Conservation (phyloP, 2,888 invertebrate species). For the Monopis laevigella region DNA sequence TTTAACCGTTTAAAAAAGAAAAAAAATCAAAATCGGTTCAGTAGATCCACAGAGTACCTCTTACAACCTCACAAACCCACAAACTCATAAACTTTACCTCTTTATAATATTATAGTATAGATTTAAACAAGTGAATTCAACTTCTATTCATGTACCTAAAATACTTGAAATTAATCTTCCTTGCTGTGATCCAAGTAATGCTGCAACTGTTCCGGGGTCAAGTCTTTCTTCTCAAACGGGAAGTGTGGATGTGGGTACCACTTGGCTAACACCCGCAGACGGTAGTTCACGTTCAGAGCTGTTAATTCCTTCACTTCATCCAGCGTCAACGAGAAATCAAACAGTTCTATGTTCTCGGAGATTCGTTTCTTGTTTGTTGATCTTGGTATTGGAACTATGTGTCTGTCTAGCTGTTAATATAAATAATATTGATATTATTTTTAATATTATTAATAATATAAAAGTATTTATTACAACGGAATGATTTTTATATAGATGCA, state of each 20-base stretch:
- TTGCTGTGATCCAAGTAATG: conserved; percentile 40
- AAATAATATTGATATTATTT: conserved; percentile 9
- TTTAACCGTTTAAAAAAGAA: no score
- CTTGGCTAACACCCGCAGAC: conserved; percentile 44
- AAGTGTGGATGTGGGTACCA: conserved; percentile 49
- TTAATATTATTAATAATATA: no score
- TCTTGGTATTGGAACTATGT: conserved; percentile 68
- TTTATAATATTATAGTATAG: no score
- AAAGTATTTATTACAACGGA: no score
- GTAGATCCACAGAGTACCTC: no score
- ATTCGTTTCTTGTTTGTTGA: conserved; percentile 67
- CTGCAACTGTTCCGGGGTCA: conserved; percentile 36
- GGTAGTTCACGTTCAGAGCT: conserved; percentile 52
- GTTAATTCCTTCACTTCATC: conserved; percentile 63
- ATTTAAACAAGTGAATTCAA: no score
- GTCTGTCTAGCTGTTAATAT: conserved; percentile 57
- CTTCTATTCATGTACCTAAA: no score
- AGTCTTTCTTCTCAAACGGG: conserved; percentile 49
- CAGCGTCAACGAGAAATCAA: conserved; percentile 60
- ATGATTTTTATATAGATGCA: no score
- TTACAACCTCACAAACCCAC: no score
- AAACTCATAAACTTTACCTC: no score
- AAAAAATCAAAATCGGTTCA: no score
- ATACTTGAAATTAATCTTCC: conserved; percentile 32
- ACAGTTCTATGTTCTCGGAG: conserved; percentile 62